These are phyloP conservation scores for Actinostola sp. DNA, from an alignment of 92 coral and sea anemone genomes.

Conservation along the genomic window DNA sequence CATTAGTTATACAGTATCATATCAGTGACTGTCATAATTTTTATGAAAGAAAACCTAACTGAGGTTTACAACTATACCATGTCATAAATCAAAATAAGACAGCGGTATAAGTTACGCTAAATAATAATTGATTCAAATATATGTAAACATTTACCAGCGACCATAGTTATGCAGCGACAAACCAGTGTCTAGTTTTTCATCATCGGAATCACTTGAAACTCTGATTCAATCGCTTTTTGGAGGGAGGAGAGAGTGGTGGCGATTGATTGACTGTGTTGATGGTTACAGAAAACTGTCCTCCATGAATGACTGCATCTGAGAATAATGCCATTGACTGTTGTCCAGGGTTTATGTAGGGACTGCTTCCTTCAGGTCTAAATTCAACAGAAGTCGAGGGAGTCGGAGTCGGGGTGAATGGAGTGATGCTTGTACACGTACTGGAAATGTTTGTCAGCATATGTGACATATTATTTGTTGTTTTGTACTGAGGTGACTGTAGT, in stretches of 20 bases:
- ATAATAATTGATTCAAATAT: not conserved
- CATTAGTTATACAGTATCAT: no score
- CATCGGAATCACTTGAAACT: conserved; percentile 27
- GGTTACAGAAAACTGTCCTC: conserved; percentile 19
- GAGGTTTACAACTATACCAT: no score
- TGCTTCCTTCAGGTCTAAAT: not conserved
- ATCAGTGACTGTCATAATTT: no score
- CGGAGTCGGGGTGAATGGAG: conserved; percentile 12
- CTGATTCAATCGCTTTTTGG: conserved; percentile 23
- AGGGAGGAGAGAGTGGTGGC: conserved; percentile 22
- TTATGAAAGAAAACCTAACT: no score
- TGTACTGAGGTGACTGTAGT: conserved; percentile 30
- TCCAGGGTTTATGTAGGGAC: conserved; percentile 10
- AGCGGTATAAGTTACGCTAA: not conserved
- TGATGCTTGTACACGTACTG: conserved; percentile 17
- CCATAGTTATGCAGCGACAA: not conserved
- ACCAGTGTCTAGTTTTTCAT: no score
- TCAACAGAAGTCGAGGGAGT: not conserved
- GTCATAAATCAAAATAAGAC: not conserved
- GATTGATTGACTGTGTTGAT: conserved; percentile 18
- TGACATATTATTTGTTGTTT: conserved; percentile 34
- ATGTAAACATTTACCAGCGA: not conserved
- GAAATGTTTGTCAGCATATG: conserved; percentile 21
- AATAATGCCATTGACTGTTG: conserved; percentile 21
- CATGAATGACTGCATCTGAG: conserved; percentile 3